Base-by-base conservation (phyloP, 2,888 invertebrate genomes). In the Alloscopus bannaensis region DNA sequence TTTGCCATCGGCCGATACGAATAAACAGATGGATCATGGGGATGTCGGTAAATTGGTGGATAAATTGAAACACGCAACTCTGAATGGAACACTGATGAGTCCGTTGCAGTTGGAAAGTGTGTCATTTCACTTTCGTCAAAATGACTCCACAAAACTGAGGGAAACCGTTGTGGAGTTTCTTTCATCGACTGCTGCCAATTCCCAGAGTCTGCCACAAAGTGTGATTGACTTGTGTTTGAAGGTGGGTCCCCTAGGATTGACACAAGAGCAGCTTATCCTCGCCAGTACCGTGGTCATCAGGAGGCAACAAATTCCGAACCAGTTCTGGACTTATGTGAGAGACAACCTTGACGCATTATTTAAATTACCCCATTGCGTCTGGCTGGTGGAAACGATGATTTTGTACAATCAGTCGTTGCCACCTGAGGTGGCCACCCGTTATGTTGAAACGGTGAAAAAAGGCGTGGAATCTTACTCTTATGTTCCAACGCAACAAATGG, bases 101-200 rank as follows among this genome's bases (percentile, higher is more conserved):
- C 2, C 3, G 13, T 28, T 62, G 2, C 42, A 16, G 22, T 28
- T 71, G 22, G 22, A 28, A 8, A 42, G 42, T 31, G 20, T 71
- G 6, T n/a, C 22, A 2, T 28, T 3, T 22, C 13, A 55, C 13
- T 16, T 8, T 52, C n/a, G 24, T 18, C 4, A 3, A 3, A n/a
- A n/a, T n/a, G n/a, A n/a, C n/a, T n/a, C n/a, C n/a, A n/a, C n/a
- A n/a, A n/a, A n/a, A n/a, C 8, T 16, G 18, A 31, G 29, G 16
- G 71, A 59, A 18, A 26, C 57, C 6, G 22, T 70, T 3, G 18
- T 70, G n/a, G 16, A 28, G 16, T 60, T 42, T 28, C 60, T 71
- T 2, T 47, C 22, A 3, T n/a, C 8, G 3, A 42, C 47, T 16
- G 60, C 71, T 18, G 13, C 16, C n/a, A 71, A 71, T 26, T 47